Evolutionary conservation across 2,113 vertebrate species (phyloP), one percentile per base, ranked within the genome.

Genomic region (Chloroceryle aenea): DNA sequence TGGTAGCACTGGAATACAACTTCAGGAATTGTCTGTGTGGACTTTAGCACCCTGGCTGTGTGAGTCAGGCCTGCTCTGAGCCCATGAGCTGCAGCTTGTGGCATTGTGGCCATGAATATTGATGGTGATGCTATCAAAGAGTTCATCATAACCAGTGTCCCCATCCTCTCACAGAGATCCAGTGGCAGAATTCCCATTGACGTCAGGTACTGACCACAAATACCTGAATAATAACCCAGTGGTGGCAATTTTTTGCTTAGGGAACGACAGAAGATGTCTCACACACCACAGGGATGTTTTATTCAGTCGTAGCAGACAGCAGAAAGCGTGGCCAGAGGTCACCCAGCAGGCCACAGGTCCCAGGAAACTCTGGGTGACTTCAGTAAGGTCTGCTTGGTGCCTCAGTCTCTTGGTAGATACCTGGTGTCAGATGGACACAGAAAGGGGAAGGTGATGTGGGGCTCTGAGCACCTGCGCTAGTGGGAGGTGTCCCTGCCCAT

Each of bases 1-100:
- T 45, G 75, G 42, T 50, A 20, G 20, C 32, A 14, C 11, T 50
- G 59, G 50, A 76, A 55, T 6, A 3, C 52, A 53, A 2, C 58
- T 48, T 38, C 4, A 48, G 38, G 6, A 12, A 20, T 38, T 6
- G n/a, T 32, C 22, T 36, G 76, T 12, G 63, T 21, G 26, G 11
- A 12, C 15, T 27, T 17, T n/a, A 15, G 71, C 4, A 1, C 27
- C 29, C 20, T 29, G 56, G 25, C 18, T 50, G 45, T 5, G 30
- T 12, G 1, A 7, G 27, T 0, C 2, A 29, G 52, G 68, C 59
- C 53, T 26, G 36, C 40, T 13, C 8, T 1, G 27, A 55, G 66
- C 59, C 36, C 77, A 3, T 12, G 15, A 23, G 16, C 21, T 61
- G 26, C 45, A 30, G 15, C 45, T 25, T 38, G 47, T 55, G 82